These are phyloP conservation scores for Anolis carolinensis DNA, from an alignment of 2,113 vertebrate genomes.

Conservation along the genomic window DNA sequence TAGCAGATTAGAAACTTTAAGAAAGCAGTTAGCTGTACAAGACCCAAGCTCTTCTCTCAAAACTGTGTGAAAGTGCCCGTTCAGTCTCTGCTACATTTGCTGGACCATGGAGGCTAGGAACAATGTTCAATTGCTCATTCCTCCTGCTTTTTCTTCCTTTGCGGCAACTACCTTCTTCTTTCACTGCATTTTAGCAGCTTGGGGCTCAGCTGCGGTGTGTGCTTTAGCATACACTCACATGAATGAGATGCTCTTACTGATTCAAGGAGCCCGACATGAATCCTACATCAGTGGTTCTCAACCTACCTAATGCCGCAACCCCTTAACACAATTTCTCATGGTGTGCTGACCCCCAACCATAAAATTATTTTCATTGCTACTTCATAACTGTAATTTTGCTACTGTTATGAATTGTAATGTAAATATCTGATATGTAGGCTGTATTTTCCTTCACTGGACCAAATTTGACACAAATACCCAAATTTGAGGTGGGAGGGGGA, in stretches of 20 bases:
- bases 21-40: neutral
- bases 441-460: no score
- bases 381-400: no score
- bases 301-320: no score
- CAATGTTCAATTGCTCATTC: neutral
- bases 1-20: neutral
- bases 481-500: no score
- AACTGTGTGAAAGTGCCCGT: neutral
- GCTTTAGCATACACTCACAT: neutral
- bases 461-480: no score
- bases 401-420: no score
- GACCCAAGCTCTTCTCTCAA: neutral
- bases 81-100: neutral
- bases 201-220: neutral
- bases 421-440: no score
- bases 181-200: neutral
- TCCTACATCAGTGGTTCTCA: neutral
- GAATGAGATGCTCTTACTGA: neutral
- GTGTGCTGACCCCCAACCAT: no score
- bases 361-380: no score
- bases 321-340: no score
- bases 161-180: no score
- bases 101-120: neutral
- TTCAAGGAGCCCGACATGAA: neutral
- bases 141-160: neutral